Percentiles rank a stretch among this genome's conserved stretches.
phyloP scores from a whole-genome alignment of 1,140 invertebrate genomes.

The Cydia strobilella region DNA sequence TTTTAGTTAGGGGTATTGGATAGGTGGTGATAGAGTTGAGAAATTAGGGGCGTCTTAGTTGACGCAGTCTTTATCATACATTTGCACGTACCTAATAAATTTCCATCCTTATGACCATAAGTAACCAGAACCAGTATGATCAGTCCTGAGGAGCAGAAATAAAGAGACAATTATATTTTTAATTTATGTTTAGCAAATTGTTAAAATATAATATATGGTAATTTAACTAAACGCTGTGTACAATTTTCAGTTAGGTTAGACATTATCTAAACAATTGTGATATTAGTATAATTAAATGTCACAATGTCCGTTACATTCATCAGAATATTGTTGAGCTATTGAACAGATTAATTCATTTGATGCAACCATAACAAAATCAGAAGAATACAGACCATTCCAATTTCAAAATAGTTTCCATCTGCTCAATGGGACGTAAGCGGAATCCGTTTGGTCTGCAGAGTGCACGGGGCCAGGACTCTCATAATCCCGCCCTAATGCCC shows the following conservation, averaged over 20 bases:
- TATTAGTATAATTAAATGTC: too few species aligned
- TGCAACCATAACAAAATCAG: background rate
- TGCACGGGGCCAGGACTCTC: conserved; percentile 65
- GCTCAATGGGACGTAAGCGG: conserved; percentile 23
- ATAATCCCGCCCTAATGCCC: conserved; percentile 79
- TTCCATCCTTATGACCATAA: background rate
- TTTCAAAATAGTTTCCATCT: conserved; percentile 21
- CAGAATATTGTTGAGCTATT: background rate
- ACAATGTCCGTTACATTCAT: too few species aligned
- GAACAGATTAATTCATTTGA: background rate
- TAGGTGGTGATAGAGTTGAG: conserved; percentile 26
- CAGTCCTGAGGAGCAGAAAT: background rate
- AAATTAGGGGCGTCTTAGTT: background rate
- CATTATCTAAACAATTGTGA: too few species aligned
- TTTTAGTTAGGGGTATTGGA: conserved; percentile 43
- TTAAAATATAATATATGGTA: too few species aligned
- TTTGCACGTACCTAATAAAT: background rate
- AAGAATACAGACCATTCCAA: background rate
- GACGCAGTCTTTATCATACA: too few species aligned
- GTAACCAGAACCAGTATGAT: background rate
- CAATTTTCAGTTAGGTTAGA: too few species aligned
- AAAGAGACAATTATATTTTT: background rate
- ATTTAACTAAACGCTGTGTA: too few species aligned
- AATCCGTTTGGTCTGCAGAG: conserved; percentile 39
- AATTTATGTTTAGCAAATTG: too few species aligned